Percentiles rank a stretch among this genome's conserved stretches.
Evolutionary conservation across 37 sponge, comb jelly and placozoan species (phyloP).

Genomic region (Spongilla lacustris): DNA sequence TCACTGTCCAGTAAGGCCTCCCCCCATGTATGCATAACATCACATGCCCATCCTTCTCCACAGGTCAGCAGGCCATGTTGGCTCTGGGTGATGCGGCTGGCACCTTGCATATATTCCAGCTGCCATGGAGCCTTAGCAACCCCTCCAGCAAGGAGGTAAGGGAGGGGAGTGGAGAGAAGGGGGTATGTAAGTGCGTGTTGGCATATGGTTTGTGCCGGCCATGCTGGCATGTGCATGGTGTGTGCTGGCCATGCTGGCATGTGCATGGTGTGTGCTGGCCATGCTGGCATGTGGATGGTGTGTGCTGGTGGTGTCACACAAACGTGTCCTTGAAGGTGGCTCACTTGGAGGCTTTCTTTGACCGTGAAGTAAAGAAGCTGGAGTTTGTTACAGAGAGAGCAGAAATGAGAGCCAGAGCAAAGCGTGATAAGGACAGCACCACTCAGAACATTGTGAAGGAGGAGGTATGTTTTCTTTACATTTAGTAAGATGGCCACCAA

Average conservation of each 20-base stretch:
- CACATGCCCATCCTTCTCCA: not conserved
- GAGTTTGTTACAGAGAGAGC: constrained; percentile 47
- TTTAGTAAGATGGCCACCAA: not conserved
- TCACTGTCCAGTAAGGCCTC: not conserved
- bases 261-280: not conserved
- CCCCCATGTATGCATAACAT: not conserved
- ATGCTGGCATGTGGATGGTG: no score
- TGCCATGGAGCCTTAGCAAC: constrained; percentile 87
- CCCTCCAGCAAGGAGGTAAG: constrained; percentile 85
- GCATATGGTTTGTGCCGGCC: not conserved
- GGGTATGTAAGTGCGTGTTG: not conserved
- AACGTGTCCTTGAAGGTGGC: constrained; percentile 30
- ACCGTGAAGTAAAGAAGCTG: constrained; percentile 72
- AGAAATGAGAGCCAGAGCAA: constrained; percentile 45
- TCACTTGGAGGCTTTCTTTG: constrained; percentile 84
- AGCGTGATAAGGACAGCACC: constrained; percentile 8
- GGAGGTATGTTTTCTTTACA: not conserved
- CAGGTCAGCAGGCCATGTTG: constrained; percentile 85
- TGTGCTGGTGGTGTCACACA: not conserved
- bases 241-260: not conserved
- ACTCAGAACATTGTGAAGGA: not conserved
- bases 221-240: not conserved
- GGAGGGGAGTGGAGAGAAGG: not conserved
- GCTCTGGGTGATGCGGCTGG: constrained; percentile 94
- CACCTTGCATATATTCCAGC: constrained; percentile 92